Evolutionary conservation across 2,797 vertebrate genomes (phyloP).

Genomic region (Myotis vivesi): DNA sequence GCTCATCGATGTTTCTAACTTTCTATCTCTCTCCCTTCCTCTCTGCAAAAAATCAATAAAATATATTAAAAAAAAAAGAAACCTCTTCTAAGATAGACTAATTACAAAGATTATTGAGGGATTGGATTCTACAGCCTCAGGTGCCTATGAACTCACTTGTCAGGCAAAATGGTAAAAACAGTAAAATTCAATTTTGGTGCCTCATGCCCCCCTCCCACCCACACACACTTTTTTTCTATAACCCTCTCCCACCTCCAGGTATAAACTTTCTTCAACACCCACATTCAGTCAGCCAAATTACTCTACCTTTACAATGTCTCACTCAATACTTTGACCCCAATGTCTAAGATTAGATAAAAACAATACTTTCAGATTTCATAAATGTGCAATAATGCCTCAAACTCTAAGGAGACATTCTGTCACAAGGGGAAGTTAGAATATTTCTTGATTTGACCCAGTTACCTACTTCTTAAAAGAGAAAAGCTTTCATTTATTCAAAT

Average conservation of each 20-base stretch:
- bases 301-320: background rate
- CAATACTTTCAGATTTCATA: conserved; percentile 63
- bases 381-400: conserved; percentile 11
- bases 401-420: conserved; percentile 57
- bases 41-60: too few relatives aligned
- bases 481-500: background rate
- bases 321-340: conserved; percentile 59
- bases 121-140: background rate
- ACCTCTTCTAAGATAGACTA: background rate
- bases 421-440: conserved; percentile 3
- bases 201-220: accelerated
- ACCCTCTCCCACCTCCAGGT: background rate
- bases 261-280: background rate
- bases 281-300: background rate
- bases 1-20: too few relatives aligned
- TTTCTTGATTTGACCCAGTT: background rate
- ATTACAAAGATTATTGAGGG: background rate
- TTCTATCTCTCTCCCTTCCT: too few relatives aligned
- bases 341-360: conserved; percentile 55
- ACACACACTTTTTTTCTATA: background rate
- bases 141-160: background rate
- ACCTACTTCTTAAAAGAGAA: background rate
- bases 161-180: background rate
- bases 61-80: too few relatives aligned
- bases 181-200: background rate